Percentiles rank a stretch among this genome's conserved stretches.
These are phyloP conservation scores for Ammodytes dubius DNA, from an alignment of 2,113 vertebrate genomes.

Conservation along the genomic window DNA sequence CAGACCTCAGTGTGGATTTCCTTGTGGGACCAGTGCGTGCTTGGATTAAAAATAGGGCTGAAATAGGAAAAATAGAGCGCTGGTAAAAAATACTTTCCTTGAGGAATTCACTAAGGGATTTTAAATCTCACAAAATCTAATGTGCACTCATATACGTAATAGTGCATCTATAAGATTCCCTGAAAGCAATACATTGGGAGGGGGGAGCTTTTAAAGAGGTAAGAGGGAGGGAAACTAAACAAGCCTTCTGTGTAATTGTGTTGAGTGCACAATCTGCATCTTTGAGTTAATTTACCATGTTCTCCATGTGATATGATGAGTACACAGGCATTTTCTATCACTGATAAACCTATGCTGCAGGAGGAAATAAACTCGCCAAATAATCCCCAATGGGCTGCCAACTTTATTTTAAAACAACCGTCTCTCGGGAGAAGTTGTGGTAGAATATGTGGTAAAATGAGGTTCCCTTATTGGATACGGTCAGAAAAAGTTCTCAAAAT, in stretches of 20 bases:
- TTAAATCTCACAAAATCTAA: slow-evolving; percentile 11
- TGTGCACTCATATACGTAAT: slow-evolving; percentile 1
- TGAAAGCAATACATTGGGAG: slow-evolving; percentile 27
- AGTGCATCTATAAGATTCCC: slow-evolving; percentile 16
- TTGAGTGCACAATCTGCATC: slow-evolving; percentile 15
- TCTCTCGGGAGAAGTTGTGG: not conserved
- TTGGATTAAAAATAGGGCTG: not conserved
- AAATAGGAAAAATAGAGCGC: not conserved
- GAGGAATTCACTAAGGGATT: slow-evolving; percentile 5
- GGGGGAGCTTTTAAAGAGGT: slow-evolving; percentile 54
- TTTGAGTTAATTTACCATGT: slow-evolving; percentile 14
- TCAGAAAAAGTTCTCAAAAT: not conserved
- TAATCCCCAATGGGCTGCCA: not conserved
- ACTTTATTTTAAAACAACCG: not conserved
- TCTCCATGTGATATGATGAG: slow-evolving; percentile 2
- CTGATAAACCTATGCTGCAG: not conserved
- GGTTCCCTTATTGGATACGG: slow-evolving; percentile 21
- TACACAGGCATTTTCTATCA: not conserved
- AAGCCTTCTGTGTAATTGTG: slow-evolving; percentile 1
- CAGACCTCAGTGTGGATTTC: not conserved
- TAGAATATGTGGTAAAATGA: slow-evolving; percentile 29
- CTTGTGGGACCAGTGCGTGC: not conserved
- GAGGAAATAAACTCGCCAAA: slow-evolving; percentile 12
- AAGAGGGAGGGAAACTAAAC: slow-evolving; percentile 45
- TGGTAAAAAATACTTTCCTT: not conserved